These are phyloP conservation scores for Urophycis tenuis DNA, from an alignment of 2,797 vertebrate species.

Conservation along the genomic window DNA sequence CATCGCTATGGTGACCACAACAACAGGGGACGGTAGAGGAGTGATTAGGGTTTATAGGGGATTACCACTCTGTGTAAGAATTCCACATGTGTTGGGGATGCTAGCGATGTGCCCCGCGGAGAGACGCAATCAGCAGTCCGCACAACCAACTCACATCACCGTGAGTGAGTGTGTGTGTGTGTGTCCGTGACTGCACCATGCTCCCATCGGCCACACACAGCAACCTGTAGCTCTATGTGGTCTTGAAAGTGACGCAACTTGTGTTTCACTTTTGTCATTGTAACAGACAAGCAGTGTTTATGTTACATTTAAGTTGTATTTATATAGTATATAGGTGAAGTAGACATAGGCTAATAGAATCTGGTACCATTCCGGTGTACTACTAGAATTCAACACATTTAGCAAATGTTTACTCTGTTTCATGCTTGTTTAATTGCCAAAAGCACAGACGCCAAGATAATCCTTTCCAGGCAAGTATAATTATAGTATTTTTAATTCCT, in stretches of 20 bases:
- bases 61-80: neutral
- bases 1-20: neutral
- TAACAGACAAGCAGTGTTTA: neutral
- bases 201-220: neutral
- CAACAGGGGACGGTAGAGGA: neutral
- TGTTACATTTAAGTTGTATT: neutral
- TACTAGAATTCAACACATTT: neutral
- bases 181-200: neutral
- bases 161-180: neutral
- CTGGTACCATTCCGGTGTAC: neutral
- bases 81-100: neutral
- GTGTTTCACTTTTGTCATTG: neutral
- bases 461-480: neutral
- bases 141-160: neutral
- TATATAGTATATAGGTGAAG: neutral
- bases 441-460: neutral
- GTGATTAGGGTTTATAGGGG: neutral
- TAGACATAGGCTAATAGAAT: neutral
- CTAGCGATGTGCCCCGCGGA: neutral
- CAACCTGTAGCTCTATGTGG: neutral
- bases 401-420: neutral
- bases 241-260: neutral
- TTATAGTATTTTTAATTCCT: neutral
- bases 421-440: neutral
- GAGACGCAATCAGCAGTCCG: neutral